Percentiles rank a stretch among this genome's conserved stretches.
phyloP scores from a whole-genome alignment of 2,113 vertebrate species.

The Dryoscopus gambensis region DNA sequence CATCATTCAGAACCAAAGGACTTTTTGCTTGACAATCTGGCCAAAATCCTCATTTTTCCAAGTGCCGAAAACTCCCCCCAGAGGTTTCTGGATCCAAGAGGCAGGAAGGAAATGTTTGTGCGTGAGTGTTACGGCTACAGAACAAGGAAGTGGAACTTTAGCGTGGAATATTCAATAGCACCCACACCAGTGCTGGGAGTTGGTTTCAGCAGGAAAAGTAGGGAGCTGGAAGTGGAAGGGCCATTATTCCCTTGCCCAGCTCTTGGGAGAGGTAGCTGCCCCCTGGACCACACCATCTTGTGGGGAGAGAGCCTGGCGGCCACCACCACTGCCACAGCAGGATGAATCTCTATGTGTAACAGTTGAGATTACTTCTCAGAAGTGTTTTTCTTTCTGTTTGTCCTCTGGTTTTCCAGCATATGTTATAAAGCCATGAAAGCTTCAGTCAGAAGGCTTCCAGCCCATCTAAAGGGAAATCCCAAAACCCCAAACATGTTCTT shows the following conservation, averaged over 20 bases:
- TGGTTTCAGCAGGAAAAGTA: background rate
- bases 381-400: background rate
- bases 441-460: background rate
- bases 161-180: background rate
- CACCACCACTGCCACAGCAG: accelerated
- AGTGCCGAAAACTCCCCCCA: background rate
- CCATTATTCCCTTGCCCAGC: background rate
- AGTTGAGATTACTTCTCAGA: background rate
- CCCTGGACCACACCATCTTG: background rate
- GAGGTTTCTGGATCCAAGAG: background rate
- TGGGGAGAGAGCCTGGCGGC: background rate
- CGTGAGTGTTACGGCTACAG: accelerated
- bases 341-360: background rate
- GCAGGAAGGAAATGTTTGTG: background rate
- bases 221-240: background rate
- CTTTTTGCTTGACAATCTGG: background rate
- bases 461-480: background rate
- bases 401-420: background rate
- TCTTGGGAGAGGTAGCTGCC: background rate
- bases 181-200: background rate
- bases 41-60: background rate
- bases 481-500: accelerated
- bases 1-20: background rate
- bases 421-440: background rate
- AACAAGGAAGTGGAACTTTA: background rate